These are phyloP conservation scores for Microtus ochrogaster DNA, from an alignment of 2,113 vertebrate species.

Conservation along the genomic window DNA sequence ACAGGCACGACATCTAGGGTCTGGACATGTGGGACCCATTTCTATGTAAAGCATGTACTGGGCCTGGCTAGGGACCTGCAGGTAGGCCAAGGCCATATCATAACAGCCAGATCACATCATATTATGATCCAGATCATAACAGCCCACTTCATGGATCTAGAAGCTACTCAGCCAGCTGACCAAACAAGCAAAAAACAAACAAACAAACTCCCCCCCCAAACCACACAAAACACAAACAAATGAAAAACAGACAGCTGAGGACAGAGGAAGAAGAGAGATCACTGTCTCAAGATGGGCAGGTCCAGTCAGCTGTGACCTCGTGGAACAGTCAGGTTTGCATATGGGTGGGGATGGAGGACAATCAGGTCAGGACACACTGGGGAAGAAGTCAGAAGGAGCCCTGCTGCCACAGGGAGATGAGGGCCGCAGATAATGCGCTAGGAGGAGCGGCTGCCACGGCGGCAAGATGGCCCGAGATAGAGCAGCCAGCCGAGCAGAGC, in stretches of 20 bases:
- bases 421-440: constrained; percentile 66
- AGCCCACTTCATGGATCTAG: background rate
- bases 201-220: background rate
- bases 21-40: background rate
- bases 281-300: background rate
- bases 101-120: too few relatives aligned
- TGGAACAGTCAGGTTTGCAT: background rate
- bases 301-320: background rate
- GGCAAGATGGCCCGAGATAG: constrained; percentile 80
- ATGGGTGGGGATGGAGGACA: background rate
- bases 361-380: constrained; percentile 2
- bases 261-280: background rate
- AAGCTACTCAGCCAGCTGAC: background rate
- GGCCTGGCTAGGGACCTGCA: background rate
- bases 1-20: background rate
- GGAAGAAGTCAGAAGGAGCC: constrained; percentile 60
- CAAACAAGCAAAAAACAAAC: background rate
- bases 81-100: too few relatives aligned
- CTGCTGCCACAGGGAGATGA: constrained; percentile 50
- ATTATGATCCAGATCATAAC: background rate
- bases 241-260: background rate
- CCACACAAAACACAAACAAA: background rate
- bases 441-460: constrained; percentile 55
- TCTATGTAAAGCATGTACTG: background rate
- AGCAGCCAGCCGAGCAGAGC: constrained; percentile 50